Conservation (phyloP, 1,140 invertebrate genomes). For the Atta colombica region DNA sequence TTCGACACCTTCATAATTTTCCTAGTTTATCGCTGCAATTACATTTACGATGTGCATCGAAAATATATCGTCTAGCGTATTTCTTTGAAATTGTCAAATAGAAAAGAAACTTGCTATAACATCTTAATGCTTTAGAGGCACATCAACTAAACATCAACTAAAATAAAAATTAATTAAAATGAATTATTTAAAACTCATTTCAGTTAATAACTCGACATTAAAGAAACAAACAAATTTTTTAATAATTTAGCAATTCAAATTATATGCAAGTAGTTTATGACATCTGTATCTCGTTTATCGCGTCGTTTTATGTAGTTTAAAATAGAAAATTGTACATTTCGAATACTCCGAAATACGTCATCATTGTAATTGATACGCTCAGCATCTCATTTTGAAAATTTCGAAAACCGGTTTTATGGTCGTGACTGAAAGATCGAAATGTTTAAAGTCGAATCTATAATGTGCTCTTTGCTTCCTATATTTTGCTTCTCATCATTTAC, state of each 20-base stretch:
- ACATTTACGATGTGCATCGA: background rate
- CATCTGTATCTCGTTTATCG: background rate
- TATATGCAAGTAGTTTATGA: background rate
- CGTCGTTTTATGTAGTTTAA: background rate
- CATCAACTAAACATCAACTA: background rate
- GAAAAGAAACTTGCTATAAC: background rate
- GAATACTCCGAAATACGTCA: background rate
- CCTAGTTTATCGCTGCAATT: background rate
- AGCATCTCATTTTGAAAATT: background rate
- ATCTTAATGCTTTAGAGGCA: background rate
- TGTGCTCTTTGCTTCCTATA: too few relatives aligned
- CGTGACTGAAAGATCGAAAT: too few relatives aligned
- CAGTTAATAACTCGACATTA: background rate
- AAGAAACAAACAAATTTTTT: background rate
- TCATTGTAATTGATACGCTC: background rate
- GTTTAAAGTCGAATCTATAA: too few relatives aligned
- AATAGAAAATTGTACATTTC: background rate
- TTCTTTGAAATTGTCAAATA: background rate
- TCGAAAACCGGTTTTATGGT: background rate
- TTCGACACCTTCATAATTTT: background rate
- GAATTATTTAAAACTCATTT: background rate
- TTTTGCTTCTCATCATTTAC: too few relatives aligned
- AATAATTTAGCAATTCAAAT: background rate
- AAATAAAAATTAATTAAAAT: background rate
- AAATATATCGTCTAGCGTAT: background rate